A percentile compares a stretch with the other conserved stretches of the same genome.
These are phyloP conservation scores for Poeciliopsis prolifica DNA, from an alignment of 2,113 vertebrate genomes.

Conservation along the genomic window DNA sequence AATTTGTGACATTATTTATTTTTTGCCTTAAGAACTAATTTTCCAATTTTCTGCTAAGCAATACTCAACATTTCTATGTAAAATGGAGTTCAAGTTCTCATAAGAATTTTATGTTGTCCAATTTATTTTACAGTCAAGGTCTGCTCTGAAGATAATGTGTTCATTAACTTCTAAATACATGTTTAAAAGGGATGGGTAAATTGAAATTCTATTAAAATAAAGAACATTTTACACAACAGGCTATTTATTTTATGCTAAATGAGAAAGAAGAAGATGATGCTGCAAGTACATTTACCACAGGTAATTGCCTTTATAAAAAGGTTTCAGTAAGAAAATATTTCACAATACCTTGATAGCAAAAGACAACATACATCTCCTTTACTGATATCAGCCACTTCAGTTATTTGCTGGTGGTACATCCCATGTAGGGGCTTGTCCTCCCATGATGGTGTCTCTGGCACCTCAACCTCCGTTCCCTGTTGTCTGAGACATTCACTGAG, in stretches of 20 bases:
- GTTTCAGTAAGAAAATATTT: slow-evolving; percentile 7
- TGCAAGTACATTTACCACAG: slow-evolving; percentile 19
- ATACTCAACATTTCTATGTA: slow-evolving; percentile 54
- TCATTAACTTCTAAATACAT: slow-evolving; percentile 70
- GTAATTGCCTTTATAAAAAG: slow-evolving; percentile 1
- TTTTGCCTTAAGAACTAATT: slow-evolving; percentile 61
- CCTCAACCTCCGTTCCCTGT: too few species aligned
- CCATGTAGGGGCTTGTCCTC: too few species aligned
- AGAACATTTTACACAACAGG: slow-evolving; percentile 68
- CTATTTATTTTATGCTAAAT: slow-evolving; percentile 52
- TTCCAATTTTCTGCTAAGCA: slow-evolving; percentile 54
- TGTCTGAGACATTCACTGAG: too few species aligned
- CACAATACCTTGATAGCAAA: slow-evolving; percentile 1
- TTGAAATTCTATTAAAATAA: slow-evolving; percentile 78
- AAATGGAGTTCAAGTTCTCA: slow-evolving; percentile 51
- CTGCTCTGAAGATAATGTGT: slow-evolving; percentile 75
- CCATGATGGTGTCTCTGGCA: too few species aligned
- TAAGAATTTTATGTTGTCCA: slow-evolving; percentile 62
- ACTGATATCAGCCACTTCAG: too few species aligned
- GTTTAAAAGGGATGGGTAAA: slow-evolving; percentile 63
- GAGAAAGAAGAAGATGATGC: slow-evolving; percentile 16
- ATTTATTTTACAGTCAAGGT: slow-evolving; percentile 64
- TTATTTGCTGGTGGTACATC: too few species aligned
- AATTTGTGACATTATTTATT: slow-evolving; percentile 52
- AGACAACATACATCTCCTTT: too few species aligned